Base-by-base conservation (phyloP, 1,140 invertebrate genomes). In the Vanessa tameamea region DNA sequence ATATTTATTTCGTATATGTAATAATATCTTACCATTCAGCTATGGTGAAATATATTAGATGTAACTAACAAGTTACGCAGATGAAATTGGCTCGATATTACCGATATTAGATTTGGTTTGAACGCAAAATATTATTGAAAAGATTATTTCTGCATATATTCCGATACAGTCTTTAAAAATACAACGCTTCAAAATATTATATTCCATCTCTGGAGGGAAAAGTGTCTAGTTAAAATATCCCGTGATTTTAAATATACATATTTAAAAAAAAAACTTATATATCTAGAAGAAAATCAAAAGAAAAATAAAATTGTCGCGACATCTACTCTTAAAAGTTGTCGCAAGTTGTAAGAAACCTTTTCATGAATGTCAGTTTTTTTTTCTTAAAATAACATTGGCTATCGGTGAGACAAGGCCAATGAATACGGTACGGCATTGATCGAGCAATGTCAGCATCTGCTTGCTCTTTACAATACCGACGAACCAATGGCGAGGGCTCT, bases 391-490 rank as follows among this genome's bases (percentile, higher is more conserved):
- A 37, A 37, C 23, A 37, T 37, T 13, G 23, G 16, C 26, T 31
- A 37, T n/a, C 23, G 13, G 57, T 61, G 57, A 61, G 15, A 61
- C 57, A 61, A 61, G 57, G 57, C 57, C 57, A 16, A 12, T 61
- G 57, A 63, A 59, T 69, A 69, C 26, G 68, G 68, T 15, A 69
- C 71, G 64, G 64, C 53, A 72, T 72, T 72, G 71, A 72, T 72
- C 71, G 71, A 9, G 47, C 71, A 66, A 66, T 65, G 51, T 72
- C 64, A 72, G 20, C 53, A 43, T 55, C 65, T 67, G 53, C 51
- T 66, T 66, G 53, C 43, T 50, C 64, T 61, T 72, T 72, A 72
- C 53, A 66, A 72, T 66, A 72, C 37, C 53, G 53, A 50, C 13
- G 50, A 72, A 47, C 69, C 50, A 55, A 72, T 72, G 26, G 31